Conservation (phyloP, 1,140 invertebrate species). For the Philotrypesis tridentata region DNA sequence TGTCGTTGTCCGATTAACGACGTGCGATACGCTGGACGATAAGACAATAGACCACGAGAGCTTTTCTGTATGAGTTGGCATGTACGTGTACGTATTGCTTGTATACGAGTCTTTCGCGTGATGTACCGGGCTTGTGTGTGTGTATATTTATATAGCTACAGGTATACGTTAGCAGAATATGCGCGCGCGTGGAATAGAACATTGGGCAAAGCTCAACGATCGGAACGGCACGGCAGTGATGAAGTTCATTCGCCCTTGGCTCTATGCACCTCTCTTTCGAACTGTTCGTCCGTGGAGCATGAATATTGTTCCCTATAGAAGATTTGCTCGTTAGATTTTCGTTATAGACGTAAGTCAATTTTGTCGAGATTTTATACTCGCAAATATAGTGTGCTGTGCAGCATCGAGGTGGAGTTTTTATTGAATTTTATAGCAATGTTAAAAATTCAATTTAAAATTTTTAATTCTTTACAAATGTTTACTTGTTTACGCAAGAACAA, state of each 20-base stretch:
- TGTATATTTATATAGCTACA: not conserved
- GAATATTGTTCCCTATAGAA: not conserved
- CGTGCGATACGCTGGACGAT: constrained; percentile 31
- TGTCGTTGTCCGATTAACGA: constrained; percentile 47
- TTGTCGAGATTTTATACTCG: no score
- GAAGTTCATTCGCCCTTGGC: constrained; percentile 38
- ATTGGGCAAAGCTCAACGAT: constrained; percentile 28
- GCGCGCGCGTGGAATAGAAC: constrained; percentile 23
- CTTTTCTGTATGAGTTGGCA: not conserved
- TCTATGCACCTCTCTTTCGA: not conserved
- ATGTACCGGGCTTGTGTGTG: not conserved
- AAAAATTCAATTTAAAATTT: no score
- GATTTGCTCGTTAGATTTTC: no score
- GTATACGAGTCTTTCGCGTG: not conserved
- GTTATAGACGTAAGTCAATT: no score
- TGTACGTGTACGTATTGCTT: not conserved
- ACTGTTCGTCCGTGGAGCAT: not conserved
- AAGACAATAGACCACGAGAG: constrained; percentile 41
- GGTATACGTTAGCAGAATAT: not conserved
- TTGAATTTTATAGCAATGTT: no score
- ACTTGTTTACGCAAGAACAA: no score
- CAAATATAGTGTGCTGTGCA: no score
- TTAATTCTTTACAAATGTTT: no score
- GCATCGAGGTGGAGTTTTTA: no score
- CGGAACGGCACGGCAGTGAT: not conserved